Evolutionary conservation across 2,797 vertebrate species (phyloP).

Genomic region (Falco cherrug): DNA sequence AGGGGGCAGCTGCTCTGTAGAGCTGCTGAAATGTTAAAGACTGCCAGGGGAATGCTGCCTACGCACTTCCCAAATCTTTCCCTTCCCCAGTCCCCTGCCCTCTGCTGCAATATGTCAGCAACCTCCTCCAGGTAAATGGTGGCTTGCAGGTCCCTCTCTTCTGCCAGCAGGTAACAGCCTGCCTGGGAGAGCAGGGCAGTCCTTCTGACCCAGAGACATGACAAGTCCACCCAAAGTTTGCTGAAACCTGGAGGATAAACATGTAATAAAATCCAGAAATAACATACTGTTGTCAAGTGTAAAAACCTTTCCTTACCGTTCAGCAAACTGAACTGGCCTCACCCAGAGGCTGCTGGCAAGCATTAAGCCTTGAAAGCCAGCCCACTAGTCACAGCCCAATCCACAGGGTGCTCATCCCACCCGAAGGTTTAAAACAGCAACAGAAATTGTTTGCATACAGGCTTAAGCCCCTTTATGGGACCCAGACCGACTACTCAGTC

Average conservation of each 20-base stretch:
- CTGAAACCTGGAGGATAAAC: neutral
- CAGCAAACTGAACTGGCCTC: neutral
- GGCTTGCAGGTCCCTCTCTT: neutral
- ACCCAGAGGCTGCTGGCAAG: neutral
- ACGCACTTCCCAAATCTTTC: neutral
- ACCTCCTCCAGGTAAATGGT: neutral
- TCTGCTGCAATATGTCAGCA: neutral
- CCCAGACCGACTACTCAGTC: neutral
- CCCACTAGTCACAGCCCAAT: neutral
- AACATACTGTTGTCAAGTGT: neutral
- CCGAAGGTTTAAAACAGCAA: neutral
- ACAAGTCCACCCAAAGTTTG: neutral
- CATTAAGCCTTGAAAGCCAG: neutral
- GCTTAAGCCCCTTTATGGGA: neutral
- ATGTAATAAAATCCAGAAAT: conserved; percentile 8
- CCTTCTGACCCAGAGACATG: neutral
- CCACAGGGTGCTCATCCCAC: neutral
- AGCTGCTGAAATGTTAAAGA: neutral
- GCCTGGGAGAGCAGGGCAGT: neutral
- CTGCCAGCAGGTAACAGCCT: neutral
- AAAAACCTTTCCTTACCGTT: neutral
- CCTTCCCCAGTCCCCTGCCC: neutral
- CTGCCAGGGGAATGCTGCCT: neutral
- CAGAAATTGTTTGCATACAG: neutral
- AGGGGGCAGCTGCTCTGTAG: neutral